Evolutionary conservation across 2,888 invertebrate genomes (phyloP).

Genomic region (Rhagonycha fulva): DNA sequence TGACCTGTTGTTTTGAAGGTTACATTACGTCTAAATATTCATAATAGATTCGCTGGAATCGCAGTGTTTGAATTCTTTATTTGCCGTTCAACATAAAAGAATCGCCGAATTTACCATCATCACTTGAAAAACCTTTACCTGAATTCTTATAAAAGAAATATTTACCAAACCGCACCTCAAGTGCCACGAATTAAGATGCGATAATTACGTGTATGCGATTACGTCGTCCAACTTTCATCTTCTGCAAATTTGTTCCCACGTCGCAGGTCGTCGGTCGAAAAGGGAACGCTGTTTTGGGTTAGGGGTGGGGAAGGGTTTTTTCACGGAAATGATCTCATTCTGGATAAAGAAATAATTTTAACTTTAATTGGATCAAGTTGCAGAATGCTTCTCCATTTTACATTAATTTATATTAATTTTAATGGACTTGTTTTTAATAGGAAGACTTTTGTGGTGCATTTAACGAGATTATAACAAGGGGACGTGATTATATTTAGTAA

Average conservation of each 20-base stretch:
- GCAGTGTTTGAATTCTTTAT: not conserved
- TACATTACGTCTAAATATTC: not conserved
- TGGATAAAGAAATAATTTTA: too few relatives aligned
- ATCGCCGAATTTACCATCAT: not conserved
- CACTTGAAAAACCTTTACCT: not conserved
- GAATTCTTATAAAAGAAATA: not conserved
- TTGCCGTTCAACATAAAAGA: not conserved
- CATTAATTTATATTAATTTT: not conserved
- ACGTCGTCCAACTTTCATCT: not conserved
- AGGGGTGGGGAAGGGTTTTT: too few relatives aligned
- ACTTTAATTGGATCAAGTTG: not conserved
- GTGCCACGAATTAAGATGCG: not conserved
- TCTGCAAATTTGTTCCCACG: not conserved
- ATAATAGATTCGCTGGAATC: not conserved
- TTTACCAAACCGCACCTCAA: not conserved
- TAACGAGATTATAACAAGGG: not conserved
- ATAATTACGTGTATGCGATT: not conserved
- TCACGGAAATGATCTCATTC: too few relatives aligned
- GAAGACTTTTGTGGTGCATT: not conserved
- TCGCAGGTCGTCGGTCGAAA: too few relatives aligned
- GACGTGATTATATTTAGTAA: not conserved
- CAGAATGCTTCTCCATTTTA: not conserved
- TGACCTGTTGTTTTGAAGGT: not conserved
- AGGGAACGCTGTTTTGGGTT: too few relatives aligned
- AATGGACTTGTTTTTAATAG: not conserved